Conservation (phyloP, 2,888 invertebrate genomes). For the Sylvicola fuscatus region DNA sequence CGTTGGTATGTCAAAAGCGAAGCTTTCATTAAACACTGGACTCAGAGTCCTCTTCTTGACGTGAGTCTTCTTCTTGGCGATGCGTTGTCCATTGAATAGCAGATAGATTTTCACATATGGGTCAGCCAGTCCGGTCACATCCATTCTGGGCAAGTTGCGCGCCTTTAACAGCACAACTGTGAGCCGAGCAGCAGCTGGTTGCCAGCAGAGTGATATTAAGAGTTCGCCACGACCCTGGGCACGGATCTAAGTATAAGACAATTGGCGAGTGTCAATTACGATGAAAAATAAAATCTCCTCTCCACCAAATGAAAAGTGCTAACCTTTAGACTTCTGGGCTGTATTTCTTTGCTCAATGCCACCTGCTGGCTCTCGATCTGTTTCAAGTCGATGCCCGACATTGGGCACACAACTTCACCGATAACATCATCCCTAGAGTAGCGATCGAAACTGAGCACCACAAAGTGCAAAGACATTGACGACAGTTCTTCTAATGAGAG, state of each 20-base stretch:
- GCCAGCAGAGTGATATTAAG: slow-evolving; percentile 92
- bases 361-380: slow-evolving; percentile 59
- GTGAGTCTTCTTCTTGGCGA: slow-evolving; percentile 98
- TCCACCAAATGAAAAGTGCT: no score
- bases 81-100: slow-evolving; percentile 89
- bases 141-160: slow-evolving; percentile 93
- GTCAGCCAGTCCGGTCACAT: slow-evolving; percentile 91
- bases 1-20: slow-evolving; percentile 89
- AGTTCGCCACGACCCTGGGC: slow-evolving; percentile 88
- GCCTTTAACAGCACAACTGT: slow-evolving; percentile 96
- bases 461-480: slow-evolving; percentile 82
- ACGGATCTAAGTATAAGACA: slow-evolving; percentile 58
- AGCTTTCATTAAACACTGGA: slow-evolving; percentile 98
- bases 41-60: slow-evolving; percentile 94
- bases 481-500: slow-evolving; percentile 68
- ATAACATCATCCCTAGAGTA: slow-evolving; percentile 97
- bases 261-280: no score
- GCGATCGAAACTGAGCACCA: slow-evolving; percentile 85
- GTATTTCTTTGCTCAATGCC: slow-evolving; percentile 71
- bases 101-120: slow-evolving; percentile 94
- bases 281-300: no score
- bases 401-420: slow-evolving; percentile 85
- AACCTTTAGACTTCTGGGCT: slow-evolving; percentile 84
- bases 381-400: slow-evolving; percentile 42
- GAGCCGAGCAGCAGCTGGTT: slow-evolving; percentile 86